A percentile compares a stretch with the other conserved stretches of the same genome.
Conservation (phyloP, 2,888 invertebrate genomes). For the Apoderus coryli region DNA sequence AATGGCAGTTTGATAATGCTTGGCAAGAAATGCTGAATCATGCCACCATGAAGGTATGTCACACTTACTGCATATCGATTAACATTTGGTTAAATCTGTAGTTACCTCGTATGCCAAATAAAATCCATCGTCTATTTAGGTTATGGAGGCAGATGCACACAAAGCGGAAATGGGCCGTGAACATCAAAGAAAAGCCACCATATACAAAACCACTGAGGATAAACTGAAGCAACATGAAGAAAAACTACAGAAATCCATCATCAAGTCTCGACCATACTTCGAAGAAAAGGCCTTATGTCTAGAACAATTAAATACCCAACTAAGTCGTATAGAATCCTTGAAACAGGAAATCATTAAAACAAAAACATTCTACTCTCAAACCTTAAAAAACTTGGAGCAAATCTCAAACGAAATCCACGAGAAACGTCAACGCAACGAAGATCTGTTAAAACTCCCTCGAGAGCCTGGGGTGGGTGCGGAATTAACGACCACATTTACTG, state of each 20-base stretch:
- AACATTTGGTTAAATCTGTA: too few species aligned
- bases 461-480: conserved; percentile 54
- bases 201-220: conserved; percentile 68
- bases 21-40: conserved; percentile 97
- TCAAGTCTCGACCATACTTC: conserved; percentile 80
- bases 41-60: conserved; percentile 75
- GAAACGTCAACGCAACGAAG: conserved; percentile 39
- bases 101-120: too few species aligned
- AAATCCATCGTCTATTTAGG: too few species aligned
- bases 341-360: conserved; percentile 66
- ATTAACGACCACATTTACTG: conserved; percentile 29
- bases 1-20: conserved; percentile 86
- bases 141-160: conserved; percentile 85
- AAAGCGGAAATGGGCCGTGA: conserved; percentile 80
- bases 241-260: conserved; percentile 64
- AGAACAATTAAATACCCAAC: conserved; percentile 72
- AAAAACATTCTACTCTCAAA: conserved; percentile 68
- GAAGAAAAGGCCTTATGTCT: conserved; percentile 80
- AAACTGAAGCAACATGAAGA: conserved; percentile 72
- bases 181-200: conserved; percentile 67
- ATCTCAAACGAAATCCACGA: conserved; percentile 86
- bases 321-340: conserved; percentile 66
- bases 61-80: conserved; percentile 2
- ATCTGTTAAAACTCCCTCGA: conserved; percentile 38
- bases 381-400: conserved; percentile 69